Evolutionary conservation across 2,888 invertebrate species (phyloP).

Genomic region (Parnassius apollo): DNA sequence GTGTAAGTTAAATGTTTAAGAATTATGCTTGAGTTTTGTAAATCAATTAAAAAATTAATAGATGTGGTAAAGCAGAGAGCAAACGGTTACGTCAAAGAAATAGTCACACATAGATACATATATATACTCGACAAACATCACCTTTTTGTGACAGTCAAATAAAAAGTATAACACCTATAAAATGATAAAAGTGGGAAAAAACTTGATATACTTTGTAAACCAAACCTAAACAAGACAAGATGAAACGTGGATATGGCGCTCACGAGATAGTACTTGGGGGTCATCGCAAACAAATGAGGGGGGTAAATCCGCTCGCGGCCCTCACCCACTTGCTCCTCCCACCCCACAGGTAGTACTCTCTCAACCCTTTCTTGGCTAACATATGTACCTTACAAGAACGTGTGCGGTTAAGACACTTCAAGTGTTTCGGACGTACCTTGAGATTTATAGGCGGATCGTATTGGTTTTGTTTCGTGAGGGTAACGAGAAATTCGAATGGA

Average conservation of each 20-base stretch:
- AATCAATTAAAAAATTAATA: no score
- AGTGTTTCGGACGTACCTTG: constrained; percentile 71
- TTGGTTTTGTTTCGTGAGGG: constrained; percentile 64
- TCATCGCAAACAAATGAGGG: constrained; percentile 86
- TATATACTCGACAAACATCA: no score
- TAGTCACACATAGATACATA: no score
- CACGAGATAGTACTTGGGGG: constrained; percentile 75
- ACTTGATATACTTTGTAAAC: constrained; percentile 42
- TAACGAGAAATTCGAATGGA: constrained; percentile 18
- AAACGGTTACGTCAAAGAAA: no score
- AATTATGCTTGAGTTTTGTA: no score
- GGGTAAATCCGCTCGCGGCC: constrained; percentile 79
- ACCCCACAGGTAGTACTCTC: constrained; percentile 65
- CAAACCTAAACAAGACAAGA: constrained; percentile 55
- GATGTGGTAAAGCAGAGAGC: no score
- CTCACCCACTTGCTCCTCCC: constrained; percentile 38
- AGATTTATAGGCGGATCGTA: constrained; percentile 73
- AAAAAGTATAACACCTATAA: no score
- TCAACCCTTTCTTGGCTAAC: constrained; percentile 79
- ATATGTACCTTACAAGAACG: constrained; percentile 51
- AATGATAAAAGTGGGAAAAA: constrained; percentile 25
- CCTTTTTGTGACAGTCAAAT: no score
- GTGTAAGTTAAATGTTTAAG: no score
- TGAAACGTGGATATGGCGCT: constrained; percentile 61
- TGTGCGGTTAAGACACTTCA: constrained; percentile 70